A percentile compares a stretch with the other conserved stretches of the same genome.
Conservation (phyloP, 2,113 vertebrate species). For the Aleadryas rufinucha region DNA sequence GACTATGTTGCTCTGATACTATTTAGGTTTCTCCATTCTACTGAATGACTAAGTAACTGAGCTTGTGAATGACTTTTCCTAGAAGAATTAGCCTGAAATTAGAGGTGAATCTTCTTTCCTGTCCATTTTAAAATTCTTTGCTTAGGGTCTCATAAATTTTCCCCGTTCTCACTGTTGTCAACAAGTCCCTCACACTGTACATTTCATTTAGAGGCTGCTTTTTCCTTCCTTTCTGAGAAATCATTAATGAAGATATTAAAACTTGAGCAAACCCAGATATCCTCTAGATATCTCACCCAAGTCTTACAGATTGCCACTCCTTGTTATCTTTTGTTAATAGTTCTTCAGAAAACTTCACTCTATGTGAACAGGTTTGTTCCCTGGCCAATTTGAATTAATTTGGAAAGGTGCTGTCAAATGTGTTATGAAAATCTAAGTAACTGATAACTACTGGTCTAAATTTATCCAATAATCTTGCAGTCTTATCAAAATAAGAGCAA, state of each 20-base stretch:
- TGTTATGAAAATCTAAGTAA: neutral
- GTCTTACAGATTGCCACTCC: neutral
- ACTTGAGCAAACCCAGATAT: neutral
- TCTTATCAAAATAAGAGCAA: neutral
- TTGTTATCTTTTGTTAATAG: neutral
- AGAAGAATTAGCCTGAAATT: neutral
- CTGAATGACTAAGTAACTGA: neutral
- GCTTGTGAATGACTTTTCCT: neutral
- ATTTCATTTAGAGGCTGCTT: neutral
- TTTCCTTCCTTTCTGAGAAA: neutral
- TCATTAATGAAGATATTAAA: neutral
- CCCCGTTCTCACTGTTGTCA: neutral
- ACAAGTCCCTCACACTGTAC: neutral
- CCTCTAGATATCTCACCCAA: neutral
- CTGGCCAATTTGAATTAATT: neutral
- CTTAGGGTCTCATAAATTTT: neutral
- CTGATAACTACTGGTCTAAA: neutral
- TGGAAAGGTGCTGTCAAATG: neutral
- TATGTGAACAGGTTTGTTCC: neutral
- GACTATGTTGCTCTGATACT: neutral
- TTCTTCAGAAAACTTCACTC: neutral
- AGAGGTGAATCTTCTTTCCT: neutral
- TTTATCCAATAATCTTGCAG: neutral
- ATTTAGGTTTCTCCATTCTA: neutral
- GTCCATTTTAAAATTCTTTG: neutral